These are phyloP conservation scores for Apamea anceps DNA, from an alignment of 2,888 invertebrate genomes.

Conservation along the genomic window DNA sequence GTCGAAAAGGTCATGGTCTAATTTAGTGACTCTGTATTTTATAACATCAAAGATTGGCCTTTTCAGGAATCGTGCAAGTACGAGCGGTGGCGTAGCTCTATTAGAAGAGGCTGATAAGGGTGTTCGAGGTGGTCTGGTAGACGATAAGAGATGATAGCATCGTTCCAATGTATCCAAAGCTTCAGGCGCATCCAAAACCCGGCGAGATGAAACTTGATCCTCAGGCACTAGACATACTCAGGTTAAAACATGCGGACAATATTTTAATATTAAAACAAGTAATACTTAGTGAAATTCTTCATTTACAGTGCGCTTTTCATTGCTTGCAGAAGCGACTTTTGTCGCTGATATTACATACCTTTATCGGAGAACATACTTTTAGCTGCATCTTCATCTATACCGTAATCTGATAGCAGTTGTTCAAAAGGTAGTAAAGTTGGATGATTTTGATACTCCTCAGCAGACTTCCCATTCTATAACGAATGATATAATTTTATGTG, in stretches of 20 bases:
- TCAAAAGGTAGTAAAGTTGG: constrained; percentile 92
- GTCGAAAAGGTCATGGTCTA: constrained; percentile 96
- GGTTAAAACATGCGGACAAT: constrained; percentile 53
- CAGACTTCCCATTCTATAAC: constrained; percentile 93
- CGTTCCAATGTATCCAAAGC: constrained; percentile 93
- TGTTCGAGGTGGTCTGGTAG: constrained; percentile 90
- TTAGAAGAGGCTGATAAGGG: constrained; percentile 91
- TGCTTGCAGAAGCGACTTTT: constrained; percentile 16
- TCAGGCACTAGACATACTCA: constrained; percentile 91
- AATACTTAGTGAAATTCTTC: constrained; percentile 34
- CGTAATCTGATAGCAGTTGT: constrained; percentile 92
- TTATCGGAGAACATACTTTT: constrained; percentile 94
- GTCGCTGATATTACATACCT: constrained; percentile 89
- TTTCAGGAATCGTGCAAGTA: constrained; percentile 94
- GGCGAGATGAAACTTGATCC: constrained; percentile 93
- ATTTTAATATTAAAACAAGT: constrained; percentile 39
- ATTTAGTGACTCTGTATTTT: constrained; percentile 94
- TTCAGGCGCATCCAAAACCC: constrained; percentile 93
- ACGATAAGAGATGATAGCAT: constrained; percentile 93
- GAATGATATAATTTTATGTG: constrained; percentile 19
- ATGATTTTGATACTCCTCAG: constrained; percentile 94
- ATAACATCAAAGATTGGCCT: constrained; percentile 93
- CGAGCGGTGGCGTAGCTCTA: constrained; percentile 87
- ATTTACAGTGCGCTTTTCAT: constrained; percentile 31
- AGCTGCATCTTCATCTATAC: constrained; percentile 92